A percentile compares a stretch with the other conserved stretches of the same genome.
phyloP scores from a whole-genome alignment of 2,888 invertebrate genomes.

The Chorisops tibialis region DNA sequence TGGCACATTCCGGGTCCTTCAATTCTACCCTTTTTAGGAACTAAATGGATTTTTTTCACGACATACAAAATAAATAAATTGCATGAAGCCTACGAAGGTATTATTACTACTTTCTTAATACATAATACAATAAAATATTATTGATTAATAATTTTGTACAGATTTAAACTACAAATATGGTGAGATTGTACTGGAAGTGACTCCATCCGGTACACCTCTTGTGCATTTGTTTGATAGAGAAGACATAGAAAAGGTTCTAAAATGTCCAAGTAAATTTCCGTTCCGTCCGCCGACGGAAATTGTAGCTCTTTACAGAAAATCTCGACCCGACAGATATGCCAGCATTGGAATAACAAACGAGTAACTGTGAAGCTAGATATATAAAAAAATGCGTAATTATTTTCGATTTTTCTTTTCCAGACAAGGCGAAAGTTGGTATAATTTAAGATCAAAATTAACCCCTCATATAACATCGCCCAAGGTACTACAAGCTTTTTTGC shows the following conservation, averaged over 20 bases:
- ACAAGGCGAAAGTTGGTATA: slow-evolving; percentile 76
- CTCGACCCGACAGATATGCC: slow-evolving; percentile 74
- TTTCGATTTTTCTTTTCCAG: slow-evolving; percentile 47
- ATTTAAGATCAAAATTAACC: slow-evolving; percentile 68
- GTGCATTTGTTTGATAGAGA: slow-evolving; percentile 67
- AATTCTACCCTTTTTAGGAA: slow-evolving; percentile 70
- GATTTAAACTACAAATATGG: slow-evolving; percentile 73
- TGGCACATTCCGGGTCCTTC: slow-evolving; percentile 70
- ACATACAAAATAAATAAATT: slow-evolving; percentile 70
- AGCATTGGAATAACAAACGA: slow-evolving; percentile 80
- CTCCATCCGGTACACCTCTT: slow-evolving; percentile 68
- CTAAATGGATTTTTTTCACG: slow-evolving; percentile 73
- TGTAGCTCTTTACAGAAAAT: slow-evolving; percentile 68
- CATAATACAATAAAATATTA: no score
- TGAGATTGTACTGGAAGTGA: slow-evolving; percentile 72
- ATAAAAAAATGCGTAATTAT: not conserved
- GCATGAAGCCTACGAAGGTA: slow-evolving; percentile 76
- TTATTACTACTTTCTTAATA: no score
- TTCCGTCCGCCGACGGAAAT: slow-evolving; percentile 80
- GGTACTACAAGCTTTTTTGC: slow-evolving; percentile 71
- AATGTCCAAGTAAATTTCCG: slow-evolving; percentile 69
- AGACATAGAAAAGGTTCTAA: slow-evolving; percentile 75
- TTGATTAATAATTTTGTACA: slow-evolving; percentile 37
- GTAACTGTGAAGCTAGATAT: slow-evolving; percentile 55
- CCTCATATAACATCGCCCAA: slow-evolving; percentile 71